Percentiles rank a stretch among this genome's conserved stretches.
Evolutionary conservation across 2,113 vertebrate species (phyloP).

Genomic region (Takifugu flavidus): DNA sequence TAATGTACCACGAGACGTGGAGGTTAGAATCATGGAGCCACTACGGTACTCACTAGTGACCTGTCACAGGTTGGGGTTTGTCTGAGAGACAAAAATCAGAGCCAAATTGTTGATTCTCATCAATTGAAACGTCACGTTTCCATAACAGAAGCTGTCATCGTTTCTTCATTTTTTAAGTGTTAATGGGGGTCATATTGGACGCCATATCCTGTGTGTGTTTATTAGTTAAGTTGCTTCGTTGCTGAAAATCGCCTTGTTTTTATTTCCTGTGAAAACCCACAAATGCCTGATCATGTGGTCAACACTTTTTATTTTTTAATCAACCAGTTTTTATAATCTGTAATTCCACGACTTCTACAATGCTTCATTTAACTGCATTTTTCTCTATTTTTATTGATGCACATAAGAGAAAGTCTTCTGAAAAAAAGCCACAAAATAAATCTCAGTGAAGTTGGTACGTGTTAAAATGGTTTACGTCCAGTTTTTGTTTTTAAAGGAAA

Average conservation of each 20-base stretch:
- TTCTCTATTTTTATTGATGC: slow-evolving; percentile 10
- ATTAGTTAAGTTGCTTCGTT: too few species aligned
- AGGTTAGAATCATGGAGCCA: neutral
- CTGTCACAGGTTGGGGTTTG: slow-evolving; percentile 14
- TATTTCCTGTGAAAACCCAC: slow-evolving; percentile 29
- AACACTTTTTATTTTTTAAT: slow-evolving; percentile 19
- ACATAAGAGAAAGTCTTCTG: slow-evolving; percentile 13
- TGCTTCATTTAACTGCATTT: slow-evolving; percentile 8
- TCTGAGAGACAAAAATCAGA: slow-evolving; percentile 18
- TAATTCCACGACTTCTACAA: slow-evolving; percentile 25
- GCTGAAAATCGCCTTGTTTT: slow-evolving; percentile 13
- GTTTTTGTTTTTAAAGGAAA: neutral
- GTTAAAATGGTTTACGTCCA: neutral
- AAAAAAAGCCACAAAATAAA: slow-evolving; percentile 3
- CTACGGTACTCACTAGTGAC: slow-evolving; percentile 43
- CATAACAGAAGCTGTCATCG: slow-evolving; percentile 4
- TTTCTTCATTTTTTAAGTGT: slow-evolving; percentile 7
- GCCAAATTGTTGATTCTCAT: slow-evolving; percentile 27
- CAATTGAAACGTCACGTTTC: slow-evolving; percentile 21
- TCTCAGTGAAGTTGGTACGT: neutral
- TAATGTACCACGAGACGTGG: too few species aligned
- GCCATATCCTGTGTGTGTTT: slow-evolving; percentile 6
- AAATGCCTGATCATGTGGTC: slow-evolving; percentile 36
- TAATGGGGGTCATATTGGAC: slow-evolving; percentile 12
- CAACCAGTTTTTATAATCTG: slow-evolving; percentile 19